Base-by-base conservation (phyloP, 2,888 invertebrate genomes). In the Microplitis deprimator region DNA sequence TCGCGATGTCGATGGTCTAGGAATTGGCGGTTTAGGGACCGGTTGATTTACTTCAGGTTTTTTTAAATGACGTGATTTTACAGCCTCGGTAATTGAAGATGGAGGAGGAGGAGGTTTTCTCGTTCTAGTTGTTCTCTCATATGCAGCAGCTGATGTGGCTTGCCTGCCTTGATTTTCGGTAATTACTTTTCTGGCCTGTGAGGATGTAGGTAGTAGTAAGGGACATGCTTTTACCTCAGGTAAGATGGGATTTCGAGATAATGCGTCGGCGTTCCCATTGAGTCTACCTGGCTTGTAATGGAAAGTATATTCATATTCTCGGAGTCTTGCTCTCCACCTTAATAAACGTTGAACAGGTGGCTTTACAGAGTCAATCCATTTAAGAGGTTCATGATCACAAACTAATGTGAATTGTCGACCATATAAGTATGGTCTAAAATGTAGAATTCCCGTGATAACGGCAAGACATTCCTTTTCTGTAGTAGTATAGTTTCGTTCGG, bases 381-480 rank as follows among this genome's bases (percentile, higher is more conserved):
- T 77, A 0, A 79, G 64, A 1, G 79, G 78, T 50, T 77, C 76
- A n/a, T 81, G 80, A 50, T 80, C 79, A 2, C 70, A 74, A 1
- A 79, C 62, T 7, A 79, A 61, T 0, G 60, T 77, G 40, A 80
- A 77, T 10, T 79, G 68, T 1, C 60, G 62, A 1, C 77, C 81
- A 39, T 79, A 79, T 0, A 81, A 13, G 40, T 76, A 81, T 5
- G 74, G 75, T 5, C 73, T 6, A 8, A 80, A 78, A 6, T 80
- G 80, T 29, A 77, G 40, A 16, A 72, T 65, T 0, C 77, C 75
- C 10, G 67, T 61, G 16, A 78, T 61, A 0, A 76, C 20, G 1
- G 81, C 79, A 16, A 78, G 10, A 13, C 77, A 77, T 20, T 81
- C 78, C 6, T 77, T 79, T 40, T 80, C 74, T 0, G 79, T 78